These are phyloP conservation scores for Conops quadrifasciatus DNA, from an alignment of 2,888 invertebrate species.

Conservation along the genomic window DNA sequence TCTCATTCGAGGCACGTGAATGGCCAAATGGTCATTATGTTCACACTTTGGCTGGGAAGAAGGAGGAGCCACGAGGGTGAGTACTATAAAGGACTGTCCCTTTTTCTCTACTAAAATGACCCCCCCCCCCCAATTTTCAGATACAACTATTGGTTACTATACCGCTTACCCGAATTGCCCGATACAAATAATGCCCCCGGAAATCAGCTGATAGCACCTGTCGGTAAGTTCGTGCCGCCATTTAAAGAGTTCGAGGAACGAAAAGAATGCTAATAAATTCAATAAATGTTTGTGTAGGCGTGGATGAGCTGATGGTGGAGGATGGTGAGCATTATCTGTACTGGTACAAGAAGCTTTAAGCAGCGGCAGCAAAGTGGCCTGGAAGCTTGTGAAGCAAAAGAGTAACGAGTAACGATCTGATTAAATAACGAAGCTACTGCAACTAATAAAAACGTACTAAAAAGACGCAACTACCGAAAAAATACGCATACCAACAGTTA, in stretches of 20 bases:
- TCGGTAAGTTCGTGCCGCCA: conserved; percentile 70
- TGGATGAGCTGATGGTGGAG: conserved; percentile 85
- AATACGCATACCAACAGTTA: not conserved
- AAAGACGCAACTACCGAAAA: too few species aligned
- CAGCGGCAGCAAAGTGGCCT: conserved; percentile 51
- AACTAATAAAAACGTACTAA: too few species aligned
- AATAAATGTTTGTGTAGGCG: conserved; percentile 67
- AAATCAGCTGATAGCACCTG: conserved; percentile 86
- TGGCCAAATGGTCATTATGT: conserved; percentile 95
- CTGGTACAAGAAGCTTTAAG: conserved; percentile 90
- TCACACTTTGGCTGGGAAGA: conserved; percentile 75
- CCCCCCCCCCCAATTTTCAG: conserved; percentile 60
- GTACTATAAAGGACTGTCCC: conserved; percentile 7
- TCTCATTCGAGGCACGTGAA: conserved; percentile 81
- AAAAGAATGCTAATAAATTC: not conserved
- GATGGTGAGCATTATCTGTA: conserved; percentile 90
- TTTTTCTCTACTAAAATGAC: not conserved
- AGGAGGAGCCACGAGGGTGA: conserved; percentile 65
- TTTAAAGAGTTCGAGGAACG: not conserved
- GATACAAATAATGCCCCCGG: conserved; percentile 84
- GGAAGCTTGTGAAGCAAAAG: not conserved
- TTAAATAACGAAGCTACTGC: conserved; percentile 27
- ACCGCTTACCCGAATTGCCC: conserved; percentile 81
- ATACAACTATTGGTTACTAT: conserved; percentile 90
- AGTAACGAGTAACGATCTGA: conserved; percentile 15